Percentiles rank a stretch among this genome's conserved stretches.
phyloP scores from a whole-genome alignment of 2,113 vertebrate genomes.

The Cyrtonyx montezumae region DNA sequence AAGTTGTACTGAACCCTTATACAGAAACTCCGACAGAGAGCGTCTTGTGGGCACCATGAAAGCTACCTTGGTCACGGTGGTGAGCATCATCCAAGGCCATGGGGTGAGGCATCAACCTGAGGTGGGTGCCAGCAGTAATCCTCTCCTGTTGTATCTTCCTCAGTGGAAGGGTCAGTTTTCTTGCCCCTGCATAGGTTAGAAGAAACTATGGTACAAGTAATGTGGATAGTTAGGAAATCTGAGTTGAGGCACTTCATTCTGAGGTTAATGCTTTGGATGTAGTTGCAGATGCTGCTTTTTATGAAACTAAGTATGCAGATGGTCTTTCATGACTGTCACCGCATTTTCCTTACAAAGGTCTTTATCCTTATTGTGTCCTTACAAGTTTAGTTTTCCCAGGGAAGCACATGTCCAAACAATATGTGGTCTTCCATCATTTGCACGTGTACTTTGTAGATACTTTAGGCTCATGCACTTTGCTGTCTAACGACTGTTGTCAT shows the following conservation, averaged over 20 bases:
- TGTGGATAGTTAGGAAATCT: neutral
- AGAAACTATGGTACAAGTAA: neutral
- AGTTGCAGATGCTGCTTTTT: neutral
- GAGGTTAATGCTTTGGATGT: neutral
- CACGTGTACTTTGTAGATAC: neutral
- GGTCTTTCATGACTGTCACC: neutral
- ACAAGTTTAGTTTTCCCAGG: neutral
- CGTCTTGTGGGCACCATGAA: accelerated
- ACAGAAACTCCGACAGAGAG: neutral
- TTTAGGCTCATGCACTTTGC: neutral
- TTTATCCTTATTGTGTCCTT: neutral
- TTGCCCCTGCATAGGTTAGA: neutral
- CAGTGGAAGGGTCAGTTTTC: neutral
- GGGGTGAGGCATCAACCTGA: neutral
- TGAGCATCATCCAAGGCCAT: neutral
- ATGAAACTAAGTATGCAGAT: accelerated
- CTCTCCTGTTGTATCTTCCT: neutral
- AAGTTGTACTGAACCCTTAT: neutral
- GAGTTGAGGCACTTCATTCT: neutral
- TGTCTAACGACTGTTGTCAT: neutral
- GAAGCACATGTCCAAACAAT: neutral
- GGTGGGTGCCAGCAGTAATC: neutral
- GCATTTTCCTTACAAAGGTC: neutral
- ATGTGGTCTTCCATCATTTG: neutral
- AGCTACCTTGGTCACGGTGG: accelerated